A percentile compares a stretch with the other conserved stretches of the same genome.
Evolutionary conservation across 2,113 vertebrate genomes (phyloP).

Genomic region (Hippocampus comes): DNA sequence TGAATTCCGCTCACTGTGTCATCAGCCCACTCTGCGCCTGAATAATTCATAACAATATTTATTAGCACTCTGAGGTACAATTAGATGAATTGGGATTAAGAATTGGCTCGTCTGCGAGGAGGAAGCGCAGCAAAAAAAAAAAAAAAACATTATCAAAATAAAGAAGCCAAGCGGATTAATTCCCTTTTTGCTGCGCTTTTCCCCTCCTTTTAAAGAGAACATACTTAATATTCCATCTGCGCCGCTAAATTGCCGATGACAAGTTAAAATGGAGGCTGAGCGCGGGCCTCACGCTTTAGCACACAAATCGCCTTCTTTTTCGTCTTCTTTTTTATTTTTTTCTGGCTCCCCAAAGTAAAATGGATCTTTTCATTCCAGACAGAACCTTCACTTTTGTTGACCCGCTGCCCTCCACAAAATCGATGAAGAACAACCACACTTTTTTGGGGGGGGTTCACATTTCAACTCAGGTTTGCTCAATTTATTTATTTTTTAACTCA

Average conservation of each 20-base stretch:
- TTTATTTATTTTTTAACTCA: not conserved
- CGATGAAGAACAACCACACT: not conserved
- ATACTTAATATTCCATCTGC: conserved; percentile 64
- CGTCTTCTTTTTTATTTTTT: not conserved
- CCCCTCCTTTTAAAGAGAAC: conserved; percentile 49
- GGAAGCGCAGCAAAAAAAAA: conserved; percentile 52
- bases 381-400: conserved; percentile 8
- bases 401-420: not conserved
- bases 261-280: conserved; percentile 48
- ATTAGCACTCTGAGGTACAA: conserved; percentile 76
- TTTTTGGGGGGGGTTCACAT: not conserved
- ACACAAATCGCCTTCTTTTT: conserved; percentile 16
- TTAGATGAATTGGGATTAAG: conserved; percentile 74
- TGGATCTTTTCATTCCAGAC: conserved; percentile 11
- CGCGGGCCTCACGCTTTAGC: conserved; percentile 11
- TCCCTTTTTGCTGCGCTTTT: conserved; percentile 37
- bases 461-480: not conserved
- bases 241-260: conserved; percentile 53
- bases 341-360: not conserved
- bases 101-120: conserved; percentile 59
- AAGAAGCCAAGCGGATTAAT: conserved; percentile 62
- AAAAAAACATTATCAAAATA: conserved; percentile 64
- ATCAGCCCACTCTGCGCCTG: conserved; percentile 66
- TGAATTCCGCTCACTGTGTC: conserved; percentile 67
- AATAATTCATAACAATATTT: conserved; percentile 76